Percentiles rank a stretch among this genome's conserved stretches.
phyloP scores from a whole-genome alignment of 2,113 vertebrate species.

The Lasiurus borealis region DNA sequence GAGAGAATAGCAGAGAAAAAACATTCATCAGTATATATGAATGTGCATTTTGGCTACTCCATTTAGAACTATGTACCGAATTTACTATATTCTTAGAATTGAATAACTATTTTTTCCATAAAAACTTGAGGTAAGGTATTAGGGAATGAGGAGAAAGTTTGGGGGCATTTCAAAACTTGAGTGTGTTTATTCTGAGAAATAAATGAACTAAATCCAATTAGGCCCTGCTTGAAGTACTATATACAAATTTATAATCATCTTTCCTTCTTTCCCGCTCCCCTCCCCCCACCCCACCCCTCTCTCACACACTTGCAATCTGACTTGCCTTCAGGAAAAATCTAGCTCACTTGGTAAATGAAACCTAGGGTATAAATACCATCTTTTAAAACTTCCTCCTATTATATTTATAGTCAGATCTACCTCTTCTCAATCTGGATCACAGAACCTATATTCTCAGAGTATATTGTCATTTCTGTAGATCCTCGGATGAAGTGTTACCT shows the following conservation, averaged over 20 bases:
- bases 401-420: constrained; percentile 20
- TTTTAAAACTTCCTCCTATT: constrained; percentile 38
- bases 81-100: not conserved
- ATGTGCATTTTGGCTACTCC: not conserved
- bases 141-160: not conserved
- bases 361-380: not conserved
- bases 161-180: constrained; percentile 41
- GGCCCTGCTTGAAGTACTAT: constrained; percentile 54
- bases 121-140: not conserved
- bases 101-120: not conserved
- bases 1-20: not conserved
- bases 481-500: not conserved
- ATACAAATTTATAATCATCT: not conserved
- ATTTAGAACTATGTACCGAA: not conserved
- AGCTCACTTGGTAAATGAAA: not conserved
- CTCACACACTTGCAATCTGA: not conserved
- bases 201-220: constrained; percentile 75
- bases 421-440: constrained; percentile 36
- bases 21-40: not conserved
- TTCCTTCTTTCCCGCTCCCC: not conserved
- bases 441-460: not conserved
- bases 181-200: constrained; percentile 32
- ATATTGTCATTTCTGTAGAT: not conserved
- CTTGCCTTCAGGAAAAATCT: constrained; percentile 33
- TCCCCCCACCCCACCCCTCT: no score